phyloP scores from a whole-genome alignment of 1,140 invertebrate genomes.

The Zaprionus nigranus region DNA sequence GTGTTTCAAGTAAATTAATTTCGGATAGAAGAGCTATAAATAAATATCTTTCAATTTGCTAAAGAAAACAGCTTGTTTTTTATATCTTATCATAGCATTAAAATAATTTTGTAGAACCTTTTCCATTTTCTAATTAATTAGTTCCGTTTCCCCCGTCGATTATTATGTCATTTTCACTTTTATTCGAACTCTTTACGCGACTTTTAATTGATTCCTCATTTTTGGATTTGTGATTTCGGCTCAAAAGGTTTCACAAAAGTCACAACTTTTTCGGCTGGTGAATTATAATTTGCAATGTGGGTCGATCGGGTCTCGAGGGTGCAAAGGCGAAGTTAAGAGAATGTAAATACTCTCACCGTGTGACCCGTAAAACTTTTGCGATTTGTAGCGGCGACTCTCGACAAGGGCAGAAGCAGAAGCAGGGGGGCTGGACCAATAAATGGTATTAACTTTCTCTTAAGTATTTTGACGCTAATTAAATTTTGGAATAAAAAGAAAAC shows the following conservation, averaged over 20 bases:
- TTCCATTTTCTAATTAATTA: background rate
- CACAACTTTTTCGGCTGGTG: slow-evolving; percentile 55
- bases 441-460: slow-evolving; percentile 54
- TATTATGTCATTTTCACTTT: background rate
- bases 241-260: slow-evolving; percentile 48
- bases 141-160: background rate
- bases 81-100: background rate
- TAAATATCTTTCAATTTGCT: background rate
- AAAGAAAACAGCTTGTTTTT: background rate
- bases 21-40: background rate
- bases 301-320: slow-evolving; percentile 13
- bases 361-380: slow-evolving; percentile 64
- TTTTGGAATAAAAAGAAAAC: slow-evolving; percentile 45
- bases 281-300: slow-evolving; percentile 41
- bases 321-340: background rate
- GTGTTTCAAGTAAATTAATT: slow-evolving; percentile 28
- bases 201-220: slow-evolving; percentile 51
- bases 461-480: slow-evolving; percentile 76
- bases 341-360: slow-evolving; percentile 59
- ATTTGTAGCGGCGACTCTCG: slow-evolving; percentile 31
- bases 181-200: slow-evolving; percentile 25
- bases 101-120: background rate
- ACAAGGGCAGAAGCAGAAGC: background rate
- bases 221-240: slow-evolving; percentile 32
- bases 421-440: background rate